Percentiles rank a stretch among this genome's conserved stretches.
Conservation (phyloP, 2,113 vertebrate genomes). For the Pelvicachromis taeniatus region DNA sequence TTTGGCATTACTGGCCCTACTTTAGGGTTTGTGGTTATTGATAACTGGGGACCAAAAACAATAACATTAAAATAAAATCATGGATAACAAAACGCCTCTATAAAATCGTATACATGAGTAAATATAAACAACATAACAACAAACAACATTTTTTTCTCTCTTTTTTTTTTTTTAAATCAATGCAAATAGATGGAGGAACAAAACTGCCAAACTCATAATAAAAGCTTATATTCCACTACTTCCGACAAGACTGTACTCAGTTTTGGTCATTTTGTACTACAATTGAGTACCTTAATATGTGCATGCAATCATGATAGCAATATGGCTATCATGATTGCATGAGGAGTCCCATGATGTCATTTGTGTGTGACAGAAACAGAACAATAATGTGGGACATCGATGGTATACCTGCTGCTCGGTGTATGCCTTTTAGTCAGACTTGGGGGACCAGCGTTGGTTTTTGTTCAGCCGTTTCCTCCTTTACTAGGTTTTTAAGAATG, state of each 20-base stretch:
- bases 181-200: neutral
- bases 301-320: too few relatives aligned
- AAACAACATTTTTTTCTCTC: accelerated
- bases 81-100: neutral
- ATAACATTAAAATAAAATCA: neutral
- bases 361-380: neutral
- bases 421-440: neutral
- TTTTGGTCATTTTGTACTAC: too few relatives aligned
- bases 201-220: neutral
- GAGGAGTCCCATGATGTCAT: too few relatives aligned
- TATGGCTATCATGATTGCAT: too few relatives aligned
- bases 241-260: too few relatives aligned
- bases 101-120: neutral
- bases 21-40: neutral
- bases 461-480: neutral
- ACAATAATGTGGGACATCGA: neutral
- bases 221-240: too few relatives aligned
- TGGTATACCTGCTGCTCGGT: neutral
- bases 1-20: neutral
- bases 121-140: neutral
- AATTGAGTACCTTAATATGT: too few relatives aligned
- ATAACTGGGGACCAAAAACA: neutral
- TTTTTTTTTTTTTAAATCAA: neutral
- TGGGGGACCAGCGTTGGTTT: too few relatives aligned
- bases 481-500: neutral